Conservation (phyloP, 2,113 vertebrate genomes). For the Phrynocephalus versicolor region DNA sequence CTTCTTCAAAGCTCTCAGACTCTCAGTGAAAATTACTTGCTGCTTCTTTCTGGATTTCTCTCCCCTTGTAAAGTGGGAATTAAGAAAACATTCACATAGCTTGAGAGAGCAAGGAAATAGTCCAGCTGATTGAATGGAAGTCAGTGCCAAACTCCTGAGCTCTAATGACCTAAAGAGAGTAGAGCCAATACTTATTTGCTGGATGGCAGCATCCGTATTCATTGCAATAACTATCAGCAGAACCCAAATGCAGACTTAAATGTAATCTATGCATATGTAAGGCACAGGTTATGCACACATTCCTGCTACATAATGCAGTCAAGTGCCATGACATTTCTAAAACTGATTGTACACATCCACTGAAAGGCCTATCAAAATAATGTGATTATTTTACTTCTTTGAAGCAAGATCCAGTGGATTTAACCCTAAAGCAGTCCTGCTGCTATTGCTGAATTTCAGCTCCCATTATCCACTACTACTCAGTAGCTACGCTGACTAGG, state of each 20-base stretch:
- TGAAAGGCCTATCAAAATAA: neutral
- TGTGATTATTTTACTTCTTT: neutral
- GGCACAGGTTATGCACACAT: neutral
- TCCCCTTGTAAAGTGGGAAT: neutral
- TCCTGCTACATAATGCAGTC: neutral
- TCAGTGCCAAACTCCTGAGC: neutral
- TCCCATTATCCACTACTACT: neutral
- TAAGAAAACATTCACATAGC: neutral
- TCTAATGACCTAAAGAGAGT: neutral
- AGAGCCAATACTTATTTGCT: conserved; percentile 13
- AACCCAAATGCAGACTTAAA: neutral
- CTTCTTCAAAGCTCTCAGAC: neutral
- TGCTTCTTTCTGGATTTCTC: neutral
- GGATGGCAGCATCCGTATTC: conserved; percentile 15
- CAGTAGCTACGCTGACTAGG: neutral
- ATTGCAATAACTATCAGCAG: conserved; percentile 11
- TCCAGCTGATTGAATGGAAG: conserved; percentile 13
- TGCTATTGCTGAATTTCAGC: neutral
- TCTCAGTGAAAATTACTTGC: neutral
- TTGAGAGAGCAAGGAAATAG: neutral
- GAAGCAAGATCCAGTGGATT: neutral
- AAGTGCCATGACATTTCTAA: neutral
- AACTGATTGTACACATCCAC: neutral
- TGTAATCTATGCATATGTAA: neutral
- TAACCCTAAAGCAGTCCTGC: too few species aligned